Conservation (phyloP, 2,888 invertebrate genomes). For the Cyaniris semiargus region DNA sequence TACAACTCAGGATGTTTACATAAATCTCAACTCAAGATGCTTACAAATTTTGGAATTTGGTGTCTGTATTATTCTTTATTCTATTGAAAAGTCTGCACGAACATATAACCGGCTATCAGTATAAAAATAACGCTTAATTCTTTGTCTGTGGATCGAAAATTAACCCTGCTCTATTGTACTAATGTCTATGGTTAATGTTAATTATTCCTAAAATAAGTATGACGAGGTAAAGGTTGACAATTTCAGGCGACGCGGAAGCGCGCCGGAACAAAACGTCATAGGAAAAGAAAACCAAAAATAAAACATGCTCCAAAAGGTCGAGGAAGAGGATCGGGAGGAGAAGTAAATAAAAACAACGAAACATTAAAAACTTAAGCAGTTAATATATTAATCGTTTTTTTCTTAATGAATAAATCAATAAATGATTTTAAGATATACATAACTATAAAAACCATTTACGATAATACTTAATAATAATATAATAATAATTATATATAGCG, state of each 20-base stretch:
- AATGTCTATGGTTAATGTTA: slow-evolving; percentile 78
- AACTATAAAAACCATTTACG: slow-evolving; percentile 81
- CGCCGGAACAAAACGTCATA: slow-evolving; percentile 53
- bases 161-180: slow-evolving; percentile 81
- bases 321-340: slow-evolving; percentile 60
- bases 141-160: slow-evolving; percentile 80
- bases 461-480: slow-evolving; percentile 81
- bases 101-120: slow-evolving; percentile 78
- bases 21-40: slow-evolving; percentile 67
- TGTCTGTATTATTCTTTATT: slow-evolving; percentile 57
- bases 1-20: slow-evolving; percentile 72
- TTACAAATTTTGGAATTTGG: slow-evolving; percentile 69
- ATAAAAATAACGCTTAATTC: slow-evolving; percentile 78
- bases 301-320: slow-evolving; percentile 60
- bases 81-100: slow-evolving; percentile 74
- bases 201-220: slow-evolving; percentile 77
- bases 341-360: slow-evolving; percentile 74
- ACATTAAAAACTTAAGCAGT: slow-evolving; percentile 78
- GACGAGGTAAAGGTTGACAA: slow-evolving; percentile 80
- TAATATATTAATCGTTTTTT: slow-evolving; percentile 81
- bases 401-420: slow-evolving; percentile 80
- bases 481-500: slow-evolving; percentile 81
- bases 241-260: slow-evolving; percentile 59
- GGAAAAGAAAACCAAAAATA: slow-evolving; percentile 51
- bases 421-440: slow-evolving; percentile 80